These are phyloP conservation scores for Sylvicola fuscatus DNA, from an alignment of 2,888 invertebrate species.

Conservation along the genomic window DNA sequence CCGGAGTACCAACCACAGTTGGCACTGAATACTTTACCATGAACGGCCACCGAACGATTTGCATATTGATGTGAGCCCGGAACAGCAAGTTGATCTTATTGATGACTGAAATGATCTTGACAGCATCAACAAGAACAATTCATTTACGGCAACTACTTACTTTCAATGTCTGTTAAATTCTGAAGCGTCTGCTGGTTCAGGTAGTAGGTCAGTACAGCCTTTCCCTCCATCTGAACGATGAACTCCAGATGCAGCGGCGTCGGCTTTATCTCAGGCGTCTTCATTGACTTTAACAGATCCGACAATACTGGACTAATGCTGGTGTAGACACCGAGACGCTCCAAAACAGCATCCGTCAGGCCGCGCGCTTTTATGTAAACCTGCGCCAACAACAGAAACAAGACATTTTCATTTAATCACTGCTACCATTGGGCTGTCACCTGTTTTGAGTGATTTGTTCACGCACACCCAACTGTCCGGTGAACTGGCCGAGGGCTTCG, in stretches of 20 bases:
- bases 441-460: too few relatives aligned
- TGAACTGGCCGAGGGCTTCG: constrained; percentile 32
- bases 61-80: constrained; percentile 37
- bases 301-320: constrained; percentile 30
- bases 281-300: constrained; percentile 28
- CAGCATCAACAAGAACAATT: not conserved
- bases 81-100: constrained; percentile 32
- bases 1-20: constrained; percentile 35
- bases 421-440: not conserved
- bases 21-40: constrained; percentile 30
- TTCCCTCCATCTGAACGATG: constrained; percentile 41
- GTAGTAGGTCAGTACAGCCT: constrained; percentile 42
- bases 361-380: constrained; percentile 33
- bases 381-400: constrained; percentile 20
- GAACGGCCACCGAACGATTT: constrained; percentile 33
- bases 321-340: constrained; percentile 24
- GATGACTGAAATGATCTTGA: constrained; percentile 31
- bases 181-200: constrained; percentile 42
- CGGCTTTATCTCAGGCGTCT: constrained; percentile 23
- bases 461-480: constrained; percentile 33
- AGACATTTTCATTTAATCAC: constrained; percentile 1
- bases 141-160: constrained; percentile 25
- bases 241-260: constrained; percentile 42
- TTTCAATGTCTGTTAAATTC: constrained; percentile 34
- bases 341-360: constrained; percentile 26